Evolutionary conservation across 2,888 invertebrate genomes (phyloP).

Genomic region (Epirrhoe tristata): DNA sequence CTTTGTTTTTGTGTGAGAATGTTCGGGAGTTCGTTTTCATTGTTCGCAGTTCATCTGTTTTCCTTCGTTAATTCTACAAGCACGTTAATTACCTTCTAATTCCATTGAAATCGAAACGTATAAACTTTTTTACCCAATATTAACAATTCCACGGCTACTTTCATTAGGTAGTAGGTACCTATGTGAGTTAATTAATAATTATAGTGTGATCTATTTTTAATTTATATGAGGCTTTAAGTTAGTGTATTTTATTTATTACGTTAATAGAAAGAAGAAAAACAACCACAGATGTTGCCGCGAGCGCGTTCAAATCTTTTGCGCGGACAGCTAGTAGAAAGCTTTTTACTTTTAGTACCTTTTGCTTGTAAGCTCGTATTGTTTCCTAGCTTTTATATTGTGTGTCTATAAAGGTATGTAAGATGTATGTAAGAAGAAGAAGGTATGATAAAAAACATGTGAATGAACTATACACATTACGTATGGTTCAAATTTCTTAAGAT

Average conservation of each 20-base stretch:
- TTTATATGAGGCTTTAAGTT: not conserved
- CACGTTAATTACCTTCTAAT: conserved; percentile 36
- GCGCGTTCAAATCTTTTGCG: conserved; percentile 65
- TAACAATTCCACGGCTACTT: conserved; percentile 10
- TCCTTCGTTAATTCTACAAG: conserved; percentile 26
- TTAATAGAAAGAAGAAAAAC: not conserved
- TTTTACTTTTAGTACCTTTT: not conserved
- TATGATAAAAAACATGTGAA: too few relatives aligned
- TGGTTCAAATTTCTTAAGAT: too few relatives aligned
- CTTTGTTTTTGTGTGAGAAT: conserved; percentile 34
- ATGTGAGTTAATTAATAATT: too few relatives aligned
- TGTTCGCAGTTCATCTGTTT: conserved; percentile 36
- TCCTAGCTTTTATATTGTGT: too few relatives aligned
- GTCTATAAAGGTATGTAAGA: too few relatives aligned
- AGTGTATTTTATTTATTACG: not conserved
- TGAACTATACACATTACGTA: too few relatives aligned
- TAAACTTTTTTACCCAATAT: conserved; percentile 14
- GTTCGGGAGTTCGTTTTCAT: conserved; percentile 33
- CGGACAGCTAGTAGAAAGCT: not conserved
- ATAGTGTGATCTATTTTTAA: too few relatives aligned
- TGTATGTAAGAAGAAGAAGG: too few relatives aligned
- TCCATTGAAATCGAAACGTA: conserved; percentile 34
- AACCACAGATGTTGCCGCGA: conserved; percentile 5
- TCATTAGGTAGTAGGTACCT: not conserved
- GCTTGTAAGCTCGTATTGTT: too few relatives aligned